Conservation (phyloP, 1,140 invertebrate genomes). For the Pseudobourletiella spinata region DNA sequence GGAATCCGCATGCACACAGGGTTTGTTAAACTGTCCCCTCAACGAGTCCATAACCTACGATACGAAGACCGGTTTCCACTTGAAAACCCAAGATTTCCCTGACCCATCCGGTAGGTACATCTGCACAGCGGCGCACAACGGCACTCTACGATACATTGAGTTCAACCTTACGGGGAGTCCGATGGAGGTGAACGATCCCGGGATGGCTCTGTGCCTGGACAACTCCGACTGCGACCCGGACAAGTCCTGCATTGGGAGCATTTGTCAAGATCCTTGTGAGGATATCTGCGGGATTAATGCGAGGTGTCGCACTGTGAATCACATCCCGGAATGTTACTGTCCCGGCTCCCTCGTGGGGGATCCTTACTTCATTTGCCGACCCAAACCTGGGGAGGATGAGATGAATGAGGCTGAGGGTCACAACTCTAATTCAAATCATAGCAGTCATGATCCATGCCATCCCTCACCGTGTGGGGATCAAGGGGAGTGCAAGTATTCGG, state of each 20-base stretch:
- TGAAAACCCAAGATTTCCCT: conserved; percentile 17
- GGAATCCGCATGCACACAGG: not conserved
- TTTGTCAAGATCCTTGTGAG: not conserved
- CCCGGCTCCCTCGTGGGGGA: not conserved
- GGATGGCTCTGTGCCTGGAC: not conserved
- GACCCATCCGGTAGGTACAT: conserved; percentile 17
- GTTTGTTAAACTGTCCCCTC: conserved; percentile 19
- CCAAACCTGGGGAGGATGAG: not conserved
- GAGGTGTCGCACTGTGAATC: not conserved
- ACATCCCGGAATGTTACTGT: conserved; percentile 7
- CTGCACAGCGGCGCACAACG: conserved; percentile 21
- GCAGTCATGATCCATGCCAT: conserved; percentile 3
- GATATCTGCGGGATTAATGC: not conserved
- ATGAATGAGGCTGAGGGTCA: not conserved
- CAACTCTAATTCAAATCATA: no score
- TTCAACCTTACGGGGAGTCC: not conserved
- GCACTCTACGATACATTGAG: conserved; percentile 21
- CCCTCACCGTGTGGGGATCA: conserved; percentile 9
- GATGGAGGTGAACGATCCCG: not conserved
- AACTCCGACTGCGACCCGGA: not conserved
- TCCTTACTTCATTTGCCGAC: not conserved
- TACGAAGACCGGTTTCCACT: conserved; percentile 24
- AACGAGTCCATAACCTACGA: conserved; percentile 22
- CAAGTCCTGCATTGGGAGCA: not conserved
- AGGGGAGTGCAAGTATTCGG: not conserved